phyloP scores from a whole-genome alignment of 1,140 invertebrate genomes.

The Habropoda laboriosa region DNA sequence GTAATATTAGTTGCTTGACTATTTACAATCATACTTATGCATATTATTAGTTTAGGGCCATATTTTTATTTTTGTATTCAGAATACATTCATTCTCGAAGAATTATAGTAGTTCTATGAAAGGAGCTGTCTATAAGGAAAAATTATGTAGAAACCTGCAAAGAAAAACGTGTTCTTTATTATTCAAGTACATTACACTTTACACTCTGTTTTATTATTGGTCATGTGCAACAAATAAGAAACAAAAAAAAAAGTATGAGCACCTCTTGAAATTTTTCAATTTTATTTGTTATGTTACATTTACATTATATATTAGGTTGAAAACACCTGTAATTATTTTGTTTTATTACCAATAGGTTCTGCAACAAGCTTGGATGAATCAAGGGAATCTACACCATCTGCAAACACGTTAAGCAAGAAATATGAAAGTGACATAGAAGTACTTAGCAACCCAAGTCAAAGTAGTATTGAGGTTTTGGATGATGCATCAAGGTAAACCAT shows the following conservation, averaged over 20 bases:
- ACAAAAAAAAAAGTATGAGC: conserved; percentile 25
- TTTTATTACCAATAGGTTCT: conserved; percentile 72
- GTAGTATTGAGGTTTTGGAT: conserved; percentile 85
- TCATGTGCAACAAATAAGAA: not conserved
- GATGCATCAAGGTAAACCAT: conserved; percentile 76
- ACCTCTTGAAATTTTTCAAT: not conserved
- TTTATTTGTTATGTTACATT: not conserved
- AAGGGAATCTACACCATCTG: conserved; percentile 78
- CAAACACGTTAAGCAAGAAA: conserved; percentile 78
- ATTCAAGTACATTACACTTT: not conserved
- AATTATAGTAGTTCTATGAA: not conserved
- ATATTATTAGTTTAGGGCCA: not conserved
- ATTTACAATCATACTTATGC: conserved; percentile 2
- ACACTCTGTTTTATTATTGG: not conserved
- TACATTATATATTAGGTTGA: not conserved
- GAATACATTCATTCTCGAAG: not conserved
- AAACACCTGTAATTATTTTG: not conserved
- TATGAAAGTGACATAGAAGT: conserved; percentile 85
- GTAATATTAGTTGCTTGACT: conserved; percentile 26
- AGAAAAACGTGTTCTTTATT: too few species aligned
- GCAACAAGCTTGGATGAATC: conserved; percentile 81
- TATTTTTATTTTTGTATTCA: conserved; percentile 25
- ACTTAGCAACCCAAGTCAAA: conserved; percentile 86
- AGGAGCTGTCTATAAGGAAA: not conserved
- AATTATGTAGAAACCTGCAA: not conserved